A percentile compares a stretch with the other conserved stretches of the same genome.
Evolutionary conservation across 2,797 vertebrate species (phyloP).

Genomic region (Fratercula arctica): DNA sequence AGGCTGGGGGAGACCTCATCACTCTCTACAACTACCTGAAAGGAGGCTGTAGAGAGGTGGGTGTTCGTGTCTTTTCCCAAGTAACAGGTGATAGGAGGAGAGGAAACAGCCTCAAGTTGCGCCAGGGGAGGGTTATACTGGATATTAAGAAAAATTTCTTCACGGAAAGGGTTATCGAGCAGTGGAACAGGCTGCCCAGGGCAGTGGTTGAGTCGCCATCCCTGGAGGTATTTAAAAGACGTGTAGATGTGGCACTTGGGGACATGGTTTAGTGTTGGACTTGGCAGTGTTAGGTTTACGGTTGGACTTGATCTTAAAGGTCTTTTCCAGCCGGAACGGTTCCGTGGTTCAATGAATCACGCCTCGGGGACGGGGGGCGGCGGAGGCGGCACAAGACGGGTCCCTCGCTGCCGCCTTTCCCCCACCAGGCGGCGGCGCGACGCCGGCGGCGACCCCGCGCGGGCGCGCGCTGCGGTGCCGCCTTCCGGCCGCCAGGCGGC

Average conservation of each 20-base stretch:
- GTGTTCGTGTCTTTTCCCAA: too few relatives aligned
- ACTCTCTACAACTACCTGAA: too few relatives aligned
- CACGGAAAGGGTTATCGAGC: background rate
- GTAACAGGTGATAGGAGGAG: background rate
- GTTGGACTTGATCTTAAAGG: background rate
- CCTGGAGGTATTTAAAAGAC: too few relatives aligned
- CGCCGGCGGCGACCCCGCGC: too few relatives aligned
- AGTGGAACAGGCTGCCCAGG: background rate
- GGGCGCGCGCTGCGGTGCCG: background rate
- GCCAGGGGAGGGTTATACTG: background rate
- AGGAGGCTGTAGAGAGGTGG: too few relatives aligned
- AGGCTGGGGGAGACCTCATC: too few relatives aligned
- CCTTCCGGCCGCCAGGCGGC: background rate
- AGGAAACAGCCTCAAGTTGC: background rate
- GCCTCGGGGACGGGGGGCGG: rapidly evolving
- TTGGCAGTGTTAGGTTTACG: too few relatives aligned
- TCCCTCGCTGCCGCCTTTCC: rapidly evolving
- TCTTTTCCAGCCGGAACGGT: background rate
- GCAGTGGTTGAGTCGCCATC: too few relatives aligned
- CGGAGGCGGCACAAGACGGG: rapidly evolving
- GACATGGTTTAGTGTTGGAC: background rate
- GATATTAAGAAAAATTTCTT: background rate
- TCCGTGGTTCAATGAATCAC: rapidly evolving
- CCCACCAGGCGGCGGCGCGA: background rate
- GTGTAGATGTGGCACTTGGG: background rate